Evolutionary conservation across 2,797 vertebrate species (phyloP).

Genomic region (Echeneis naucrates): DNA sequence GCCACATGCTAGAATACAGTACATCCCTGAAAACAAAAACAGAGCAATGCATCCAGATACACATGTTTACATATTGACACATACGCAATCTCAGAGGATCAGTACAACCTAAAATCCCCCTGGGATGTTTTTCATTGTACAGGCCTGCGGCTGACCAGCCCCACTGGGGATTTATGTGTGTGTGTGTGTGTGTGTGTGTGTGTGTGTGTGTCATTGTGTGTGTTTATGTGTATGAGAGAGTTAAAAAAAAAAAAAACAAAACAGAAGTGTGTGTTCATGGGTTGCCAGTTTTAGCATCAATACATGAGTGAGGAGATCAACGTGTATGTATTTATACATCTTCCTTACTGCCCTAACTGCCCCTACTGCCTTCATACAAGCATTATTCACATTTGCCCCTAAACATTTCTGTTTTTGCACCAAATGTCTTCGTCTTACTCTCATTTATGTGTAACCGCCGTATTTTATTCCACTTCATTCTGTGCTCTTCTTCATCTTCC

Average conservation of each 20-base stretch:
- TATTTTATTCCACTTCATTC: neutral
- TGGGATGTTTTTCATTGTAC: conserved; percentile 75
- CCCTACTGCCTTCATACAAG: neutral
- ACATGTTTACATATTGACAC: conserved; percentile 78
- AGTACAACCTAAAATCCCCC: conserved; percentile 65
- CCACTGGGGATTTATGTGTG: conserved; percentile 55
- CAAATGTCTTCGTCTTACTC: neutral
- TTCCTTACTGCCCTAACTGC: neutral
- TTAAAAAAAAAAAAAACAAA: too few species aligned
- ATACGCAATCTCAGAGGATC: conserved; percentile 74
- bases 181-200: conserved; percentile 7
- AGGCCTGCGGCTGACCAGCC: conserved; percentile 46
- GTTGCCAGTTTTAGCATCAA: conserved; percentile 34
- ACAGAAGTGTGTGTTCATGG: conserved; percentile 34
- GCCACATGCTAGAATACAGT: conserved; percentile 47
- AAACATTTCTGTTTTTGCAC: neutral
- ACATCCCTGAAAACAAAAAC: conserved; percentile 73
- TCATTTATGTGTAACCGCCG: neutral
- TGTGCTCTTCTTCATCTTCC: conserved; percentile 5
- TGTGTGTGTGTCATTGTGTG: neutral
- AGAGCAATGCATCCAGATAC: conserved; percentile 65
- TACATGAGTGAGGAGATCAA: conserved; percentile 38
- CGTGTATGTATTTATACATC: conserved; percentile 2
- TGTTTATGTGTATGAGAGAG: conserved; percentile 5
- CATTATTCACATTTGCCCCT: conserved; percentile 4